Evolutionary conservation across 2,888 invertebrate species (phyloP), one percentile per base, ranked within the genome.

Genomic region (Quadroppia sp.): DNA sequence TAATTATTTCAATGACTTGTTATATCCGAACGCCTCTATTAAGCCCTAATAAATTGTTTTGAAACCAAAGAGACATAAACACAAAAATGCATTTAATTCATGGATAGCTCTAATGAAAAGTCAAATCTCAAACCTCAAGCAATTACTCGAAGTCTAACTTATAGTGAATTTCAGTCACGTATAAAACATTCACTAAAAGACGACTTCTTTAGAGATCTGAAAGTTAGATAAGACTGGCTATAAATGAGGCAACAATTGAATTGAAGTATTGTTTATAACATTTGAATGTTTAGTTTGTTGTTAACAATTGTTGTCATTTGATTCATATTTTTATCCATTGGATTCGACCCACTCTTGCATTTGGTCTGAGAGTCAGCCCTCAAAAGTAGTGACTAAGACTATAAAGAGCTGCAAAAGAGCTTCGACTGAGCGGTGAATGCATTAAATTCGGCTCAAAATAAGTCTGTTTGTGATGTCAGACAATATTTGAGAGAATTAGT

Each of bases 21-120:
- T n/a, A n/a, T 23, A 56, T 56, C 15, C 36, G 36, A 64, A 64
- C 64, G 36, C 64, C 64, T 56, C 28, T n/a, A 64, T 64, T 64
- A 64, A 64, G 64, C 9, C 36, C 20, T n/a, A 64, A 32, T 32
- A 64, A 36, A 32, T 36, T 36, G 32, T 61, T 36, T 64, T 32
- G 64, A 64, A 32, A 64, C 36, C 13, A 36, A 20, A 64, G 32
- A 61, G 7, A 15, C 7, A 28, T 15, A 61, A 28, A 56, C 15
- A 25, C 3, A 56, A 9, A 23, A 56, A 15, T 56, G 15, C 2
- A 28, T 25, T 56, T 28, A 56, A 28, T 56, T 28, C 20, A 53
- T 56, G 28, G 36, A 36, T 36, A 36, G 36, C 11, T 36, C n/a
- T n/a, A 20, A 20, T 50, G 50, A 56, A 56, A 28, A 9, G 48